A percentile compares a stretch with the other conserved stretches of the same genome.
Conservation (phyloP, 2,113 vertebrate genomes). For the Catharus bicknelli region DNA sequence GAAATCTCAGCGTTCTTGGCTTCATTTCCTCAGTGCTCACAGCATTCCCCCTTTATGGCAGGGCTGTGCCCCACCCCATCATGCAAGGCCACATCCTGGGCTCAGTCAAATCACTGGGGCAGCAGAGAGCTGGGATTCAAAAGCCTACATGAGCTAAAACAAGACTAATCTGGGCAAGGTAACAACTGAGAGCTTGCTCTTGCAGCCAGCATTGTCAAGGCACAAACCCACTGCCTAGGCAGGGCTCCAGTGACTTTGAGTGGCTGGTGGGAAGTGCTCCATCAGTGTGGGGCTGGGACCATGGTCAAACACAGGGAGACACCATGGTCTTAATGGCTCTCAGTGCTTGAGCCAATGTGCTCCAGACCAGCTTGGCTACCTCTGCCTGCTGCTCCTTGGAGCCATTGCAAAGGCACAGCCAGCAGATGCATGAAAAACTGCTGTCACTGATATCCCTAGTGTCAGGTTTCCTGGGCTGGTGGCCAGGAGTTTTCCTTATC, state of each 20-base stretch:
- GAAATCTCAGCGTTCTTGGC: neutral
- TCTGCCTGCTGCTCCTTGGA: neutral
- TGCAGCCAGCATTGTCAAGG: neutral
- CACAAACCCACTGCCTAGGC: neutral
- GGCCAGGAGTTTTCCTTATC: neutral
- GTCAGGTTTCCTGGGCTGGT: neutral
- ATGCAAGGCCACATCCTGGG: neutral
- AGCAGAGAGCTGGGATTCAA: neutral
- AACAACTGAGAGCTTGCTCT: neutral
- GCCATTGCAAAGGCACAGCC: neutral
- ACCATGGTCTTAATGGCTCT: fast-evolving
- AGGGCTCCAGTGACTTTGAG: neutral
- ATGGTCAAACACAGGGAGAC: neutral
- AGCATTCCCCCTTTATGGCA: constrained; percentile 35
- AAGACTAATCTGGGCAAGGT: neutral
- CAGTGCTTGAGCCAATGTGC: neutral
- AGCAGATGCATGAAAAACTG: neutral
- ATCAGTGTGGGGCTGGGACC: neutral
- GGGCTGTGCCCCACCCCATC: neutral
- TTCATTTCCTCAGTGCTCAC: constrained; percentile 42
- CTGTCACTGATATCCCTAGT: neutral
- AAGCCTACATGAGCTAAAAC: neutral
- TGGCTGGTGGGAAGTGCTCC: neutral
- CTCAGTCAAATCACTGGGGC: neutral
- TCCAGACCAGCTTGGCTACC: neutral